These are phyloP conservation scores for Buathra laborator DNA, from an alignment of 2,888 invertebrate genomes.

Conservation along the genomic window DNA sequence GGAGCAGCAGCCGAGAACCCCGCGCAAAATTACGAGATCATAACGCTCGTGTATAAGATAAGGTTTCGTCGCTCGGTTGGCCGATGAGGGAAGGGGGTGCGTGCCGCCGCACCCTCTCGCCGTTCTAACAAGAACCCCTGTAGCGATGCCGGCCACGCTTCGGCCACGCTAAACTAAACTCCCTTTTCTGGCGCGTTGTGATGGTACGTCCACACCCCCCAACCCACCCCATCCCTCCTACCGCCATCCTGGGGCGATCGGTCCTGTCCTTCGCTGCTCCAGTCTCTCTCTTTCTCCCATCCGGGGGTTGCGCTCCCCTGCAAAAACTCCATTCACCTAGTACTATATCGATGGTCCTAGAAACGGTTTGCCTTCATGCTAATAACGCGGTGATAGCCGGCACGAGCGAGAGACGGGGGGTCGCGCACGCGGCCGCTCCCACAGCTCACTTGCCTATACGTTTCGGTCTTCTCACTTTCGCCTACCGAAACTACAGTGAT, in stretches of 20 bases:
- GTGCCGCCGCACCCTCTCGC: constrained; percentile 73
- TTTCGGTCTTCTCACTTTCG: constrained; percentile 38
- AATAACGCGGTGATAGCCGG: constrained; percentile 80
- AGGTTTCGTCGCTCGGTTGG: constrained; percentile 47
- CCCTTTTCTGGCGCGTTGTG: constrained; percentile 65
- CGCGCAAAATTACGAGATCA: constrained; percentile 60
- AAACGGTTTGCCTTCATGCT: constrained; percentile 80
- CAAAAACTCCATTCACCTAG: constrained; percentile 33
- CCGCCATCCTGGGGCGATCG: constrained; percentile 52
- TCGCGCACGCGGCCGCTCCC: constrained; percentile 80
- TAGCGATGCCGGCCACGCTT: constrained; percentile 75
- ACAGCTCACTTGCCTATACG: constrained; percentile 71
- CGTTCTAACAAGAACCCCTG: constrained; percentile 78
- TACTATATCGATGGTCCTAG: constrained; percentile 78
- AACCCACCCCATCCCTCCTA: background rate
- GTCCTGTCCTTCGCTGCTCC: constrained; percentile 37
- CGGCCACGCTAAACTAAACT: constrained; percentile 77
- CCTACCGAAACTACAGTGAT: background rate
- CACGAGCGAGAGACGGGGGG: constrained; percentile 63
- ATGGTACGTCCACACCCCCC: constrained; percentile 42
- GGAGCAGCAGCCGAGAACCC: constrained; percentile 59
- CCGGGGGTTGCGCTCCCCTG: constrained; percentile 53
- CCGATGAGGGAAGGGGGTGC: constrained; percentile 66
- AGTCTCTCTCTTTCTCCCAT: constrained; percentile 28
- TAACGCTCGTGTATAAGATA: constrained; percentile 45